Base-by-base conservation (phyloP, 2,113 vertebrate species). In the Hyperopisus bebe region DNA sequence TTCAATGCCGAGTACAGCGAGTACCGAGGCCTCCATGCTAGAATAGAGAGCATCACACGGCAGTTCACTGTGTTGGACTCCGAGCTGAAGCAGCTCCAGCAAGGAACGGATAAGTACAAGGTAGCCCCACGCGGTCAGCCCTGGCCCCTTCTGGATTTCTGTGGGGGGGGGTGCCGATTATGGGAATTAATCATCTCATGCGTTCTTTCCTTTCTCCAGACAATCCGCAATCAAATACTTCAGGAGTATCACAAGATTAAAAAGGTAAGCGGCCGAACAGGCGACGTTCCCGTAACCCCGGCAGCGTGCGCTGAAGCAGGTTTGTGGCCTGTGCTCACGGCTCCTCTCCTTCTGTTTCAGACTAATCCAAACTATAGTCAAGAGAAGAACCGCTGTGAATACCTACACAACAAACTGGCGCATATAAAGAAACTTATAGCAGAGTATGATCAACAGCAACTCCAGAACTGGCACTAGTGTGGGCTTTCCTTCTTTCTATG, bases 361-460 rank as follows among this genome's bases (percentile, higher is more conserved):
- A 98, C 97, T 83, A 98, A 99, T 94, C 97, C 98, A 90, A 97
- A 98, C 91, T 99, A 99, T 96, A 97, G 97, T 96, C 97, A 97
- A 93, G 98, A 99, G 95, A 99, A 98, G 95, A 97, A 97, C 91
- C 97, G 98, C 94, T 99, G 98, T 89, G 98, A 99, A 97, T 98
- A 99, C 95, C 97, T 99, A 91, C 98, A 99, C 96, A 97, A 97
- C 95, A 99, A 99, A 95, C 97, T 99, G 96, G 98, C 98, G 87
- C 98, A 99, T 92, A 98, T 99, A 94, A 99, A 99, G 96, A 97
- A 96, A 97, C 97, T 98, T 92, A 99, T 99, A 94, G 97, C 98
- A 50, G 97, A 97, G 92, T 99, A 97, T 3, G 98, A 99, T 97
- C 98, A 98, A 94, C 96, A 97, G 94, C 98, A 98, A 94, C 96